These are phyloP conservation scores for Exephanes ischioxanthus DNA, from an alignment of 2,888 invertebrate species.

Conservation along the genomic window DNA sequence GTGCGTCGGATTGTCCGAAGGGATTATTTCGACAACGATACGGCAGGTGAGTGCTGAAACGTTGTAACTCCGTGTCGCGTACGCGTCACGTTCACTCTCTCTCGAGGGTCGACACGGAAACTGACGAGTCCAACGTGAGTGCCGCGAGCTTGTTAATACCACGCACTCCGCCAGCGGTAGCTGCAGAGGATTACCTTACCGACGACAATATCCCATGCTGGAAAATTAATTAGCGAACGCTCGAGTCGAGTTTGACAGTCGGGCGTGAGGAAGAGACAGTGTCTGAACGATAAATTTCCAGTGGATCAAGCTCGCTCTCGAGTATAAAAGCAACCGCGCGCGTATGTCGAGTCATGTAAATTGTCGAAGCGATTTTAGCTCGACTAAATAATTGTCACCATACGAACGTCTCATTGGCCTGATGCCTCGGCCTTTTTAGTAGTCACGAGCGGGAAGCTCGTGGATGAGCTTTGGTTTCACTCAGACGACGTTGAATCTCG, in stretches of 20 bases:
- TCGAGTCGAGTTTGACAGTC: constrained; percentile 34
- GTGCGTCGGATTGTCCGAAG: neutral
- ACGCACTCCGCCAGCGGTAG: neutral
- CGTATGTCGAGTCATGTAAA: neutral
- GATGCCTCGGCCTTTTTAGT: neutral
- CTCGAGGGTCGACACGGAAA: neutral
- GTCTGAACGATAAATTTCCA: constrained; percentile 58
- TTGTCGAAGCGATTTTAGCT: constrained; percentile 40
- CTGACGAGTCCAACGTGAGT: constrained; percentile 13
- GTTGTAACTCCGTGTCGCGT: constrained; percentile 3
- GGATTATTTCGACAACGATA: constrained; percentile 21
- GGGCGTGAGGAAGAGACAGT: constrained; percentile 8
- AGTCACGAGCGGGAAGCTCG: neutral
- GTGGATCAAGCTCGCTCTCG: constrained; percentile 51
- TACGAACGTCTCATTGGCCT: constrained; percentile 11
- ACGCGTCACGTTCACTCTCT: neutral
- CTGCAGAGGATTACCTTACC: neutral
- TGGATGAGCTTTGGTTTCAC: constrained; percentile 37
- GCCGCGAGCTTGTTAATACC: neutral
- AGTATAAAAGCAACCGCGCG: constrained; percentile 15
- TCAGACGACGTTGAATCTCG: constrained; percentile 55
- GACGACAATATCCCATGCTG: constrained; percentile 4
- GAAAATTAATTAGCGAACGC: constrained; percentile 60
- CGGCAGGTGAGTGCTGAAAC: constrained; percentile 1
- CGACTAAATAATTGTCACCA: constrained; percentile 57